Conservation (phyloP, 2,113 vertebrate genomes). For the Petrocephalus zakoni region DNA sequence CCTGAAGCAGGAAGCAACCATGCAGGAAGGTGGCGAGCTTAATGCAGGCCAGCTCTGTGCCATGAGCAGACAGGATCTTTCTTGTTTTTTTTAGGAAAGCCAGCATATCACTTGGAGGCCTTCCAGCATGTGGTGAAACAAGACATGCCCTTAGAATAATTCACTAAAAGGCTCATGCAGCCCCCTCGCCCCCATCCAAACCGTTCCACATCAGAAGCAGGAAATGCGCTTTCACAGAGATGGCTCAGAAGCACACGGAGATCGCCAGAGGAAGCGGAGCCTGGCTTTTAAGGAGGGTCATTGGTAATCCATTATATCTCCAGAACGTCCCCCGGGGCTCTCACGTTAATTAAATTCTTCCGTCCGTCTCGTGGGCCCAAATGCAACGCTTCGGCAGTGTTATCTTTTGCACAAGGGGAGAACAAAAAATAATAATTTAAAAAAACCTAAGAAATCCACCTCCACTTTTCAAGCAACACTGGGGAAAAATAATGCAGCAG, state of each 20-base stretch:
- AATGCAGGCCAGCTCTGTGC: neutral
- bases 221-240: neutral
- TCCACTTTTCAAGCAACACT: neutral
- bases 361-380: constrained; percentile 29
- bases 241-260: neutral
- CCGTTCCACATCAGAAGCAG: neutral
- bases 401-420: neutral
- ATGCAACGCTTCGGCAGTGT: neutral
- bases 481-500: neutral
- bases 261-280: neutral
- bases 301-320: constrained; percentile 25
- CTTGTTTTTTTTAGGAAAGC: neutral
- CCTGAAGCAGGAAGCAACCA: neutral
- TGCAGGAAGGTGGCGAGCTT: neutral
- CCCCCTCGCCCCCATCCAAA: neutral
- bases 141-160: constrained; percentile 1
- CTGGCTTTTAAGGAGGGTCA: constrained; percentile 19
- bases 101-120: neutral
- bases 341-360: constrained; percentile 58
- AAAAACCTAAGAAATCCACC: constrained; percentile 11
- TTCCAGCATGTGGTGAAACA: neutral
- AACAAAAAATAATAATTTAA: neutral
- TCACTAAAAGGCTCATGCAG: constrained; percentile 7
- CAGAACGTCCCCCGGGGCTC: constrained; percentile 33
- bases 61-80: neutral